Conservation (phyloP, 1,140 invertebrate species). For the Macrotrachela quadricornifera region DNA sequence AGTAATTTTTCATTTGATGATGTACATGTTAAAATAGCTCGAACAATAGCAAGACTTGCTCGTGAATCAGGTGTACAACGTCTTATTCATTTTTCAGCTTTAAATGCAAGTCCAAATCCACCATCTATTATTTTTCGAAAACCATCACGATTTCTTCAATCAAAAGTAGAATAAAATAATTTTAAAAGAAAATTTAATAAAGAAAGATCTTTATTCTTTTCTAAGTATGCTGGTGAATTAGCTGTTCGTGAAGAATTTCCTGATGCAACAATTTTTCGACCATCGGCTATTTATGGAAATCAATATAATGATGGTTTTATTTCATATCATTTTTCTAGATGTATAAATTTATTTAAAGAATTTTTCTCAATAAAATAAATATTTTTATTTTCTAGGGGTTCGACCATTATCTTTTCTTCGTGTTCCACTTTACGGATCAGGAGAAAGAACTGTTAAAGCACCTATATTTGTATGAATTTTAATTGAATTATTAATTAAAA, state of each 20-base stretch:
- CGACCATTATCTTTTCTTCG: no score
- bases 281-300: conserved; percentile 62
- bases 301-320: no score
- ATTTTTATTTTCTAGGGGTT: no score
- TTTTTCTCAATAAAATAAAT: no score
- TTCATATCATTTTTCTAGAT: no score
- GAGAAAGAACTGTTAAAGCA: no score
- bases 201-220: conserved; percentile 10
- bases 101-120: conserved; percentile 28
- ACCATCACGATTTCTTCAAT: conserved; percentile 19
- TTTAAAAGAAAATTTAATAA: background rate
- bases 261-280: conserved; percentile 71
- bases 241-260: conserved; percentile 82
- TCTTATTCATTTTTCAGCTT: conserved; percentile 32
- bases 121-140: conserved; percentile 14
- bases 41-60: conserved; percentile 27
- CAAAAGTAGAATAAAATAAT: conserved; percentile 17
- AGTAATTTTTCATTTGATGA: conserved; percentile 24
- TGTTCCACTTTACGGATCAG: no score
- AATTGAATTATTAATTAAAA: no score
- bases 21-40: conserved; percentile 25
- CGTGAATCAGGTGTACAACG: conserved; percentile 32
- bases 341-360: no score
- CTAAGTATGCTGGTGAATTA: conserved; percentile 51
- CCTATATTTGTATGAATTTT: no score